These are phyloP conservation scores for Philereme vetulata DNA, from an alignment of 2,888 invertebrate genomes.

Conservation along the genomic window DNA sequence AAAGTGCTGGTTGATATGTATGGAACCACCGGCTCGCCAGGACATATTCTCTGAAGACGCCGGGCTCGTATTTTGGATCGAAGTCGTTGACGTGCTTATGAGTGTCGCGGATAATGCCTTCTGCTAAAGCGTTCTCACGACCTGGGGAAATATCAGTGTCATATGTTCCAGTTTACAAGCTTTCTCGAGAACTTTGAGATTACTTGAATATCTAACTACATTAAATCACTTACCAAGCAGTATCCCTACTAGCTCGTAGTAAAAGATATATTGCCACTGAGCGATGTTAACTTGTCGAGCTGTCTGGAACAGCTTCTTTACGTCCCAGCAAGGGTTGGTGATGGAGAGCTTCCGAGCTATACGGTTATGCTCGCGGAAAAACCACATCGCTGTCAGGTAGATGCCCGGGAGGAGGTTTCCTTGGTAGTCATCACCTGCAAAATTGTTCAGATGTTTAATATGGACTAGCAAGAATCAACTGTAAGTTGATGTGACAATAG, in stretches of 20 bases:
- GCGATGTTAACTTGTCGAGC: conserved; percentile 88
- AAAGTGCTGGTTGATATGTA: conserved; percentile 47
- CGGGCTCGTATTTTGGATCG: conserved; percentile 81
- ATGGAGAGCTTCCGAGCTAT: conserved; percentile 51
- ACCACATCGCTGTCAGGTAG: conserved; percentile 46
- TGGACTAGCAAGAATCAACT: not conserved
- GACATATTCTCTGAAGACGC: conserved; percentile 84
- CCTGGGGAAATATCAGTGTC: conserved; percentile 30
- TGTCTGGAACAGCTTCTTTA: conserved; percentile 87
- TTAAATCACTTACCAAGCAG: conserved; percentile 85
- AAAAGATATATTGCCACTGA: conserved; percentile 90
- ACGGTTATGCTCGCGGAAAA: conserved; percentile 89
- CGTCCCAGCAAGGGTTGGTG: conserved; percentile 93
- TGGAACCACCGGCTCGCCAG: conserved; percentile 84
- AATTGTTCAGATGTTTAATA: not conserved
- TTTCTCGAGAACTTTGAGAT: too few relatives aligned
- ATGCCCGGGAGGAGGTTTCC: conserved; percentile 43
- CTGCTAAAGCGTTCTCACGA: conserved; percentile 41
- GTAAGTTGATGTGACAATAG: not conserved
- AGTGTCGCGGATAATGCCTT: conserved; percentile 50
- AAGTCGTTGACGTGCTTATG: conserved; percentile 84
- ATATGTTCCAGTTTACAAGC: too few relatives aligned
- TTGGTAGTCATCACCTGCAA: conserved; percentile 38
- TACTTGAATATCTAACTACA: too few relatives aligned
- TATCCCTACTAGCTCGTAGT: conserved; percentile 91